Evolutionary conservation across 37 sponge, comb jelly and placozoan genomes (phyloP).

Genomic region (Diacarnus erythraeanus): DNA sequence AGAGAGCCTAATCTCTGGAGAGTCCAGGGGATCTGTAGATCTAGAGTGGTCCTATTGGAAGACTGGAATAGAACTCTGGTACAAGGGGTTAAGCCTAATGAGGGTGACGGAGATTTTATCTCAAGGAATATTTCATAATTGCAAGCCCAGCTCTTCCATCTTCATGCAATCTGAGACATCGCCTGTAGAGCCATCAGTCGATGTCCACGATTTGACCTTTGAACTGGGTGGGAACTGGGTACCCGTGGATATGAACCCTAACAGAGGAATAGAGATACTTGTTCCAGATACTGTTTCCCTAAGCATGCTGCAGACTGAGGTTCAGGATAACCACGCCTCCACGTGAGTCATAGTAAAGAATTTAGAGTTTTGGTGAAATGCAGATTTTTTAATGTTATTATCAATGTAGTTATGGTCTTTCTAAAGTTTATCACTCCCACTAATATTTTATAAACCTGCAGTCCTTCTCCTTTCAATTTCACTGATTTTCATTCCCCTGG

Average conservation of each 20-base stretch:
- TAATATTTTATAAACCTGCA: too few relatives aligned
- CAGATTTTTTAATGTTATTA: too few relatives aligned
- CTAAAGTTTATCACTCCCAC: too few relatives aligned
- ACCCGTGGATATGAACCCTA: constrained; percentile 65
- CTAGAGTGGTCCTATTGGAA: constrained; percentile 92
- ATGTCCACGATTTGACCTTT: constrained; percentile 62
- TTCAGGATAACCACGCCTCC: background rate
- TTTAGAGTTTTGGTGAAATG: too few relatives aligned
- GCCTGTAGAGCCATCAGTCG: constrained; percentile 63
- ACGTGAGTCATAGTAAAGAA: too few relatives aligned
- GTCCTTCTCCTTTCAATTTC: background rate
- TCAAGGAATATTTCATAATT: constrained; percentile 44
- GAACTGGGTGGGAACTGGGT: constrained; percentile 57
- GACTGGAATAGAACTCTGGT: constrained; percentile 91
- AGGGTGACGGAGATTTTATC: constrained; percentile 72
- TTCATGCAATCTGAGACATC: constrained; percentile 18
- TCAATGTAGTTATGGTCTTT: too few relatives aligned
- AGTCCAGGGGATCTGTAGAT: background rate
- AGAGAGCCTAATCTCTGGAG: constrained; percentile 16
- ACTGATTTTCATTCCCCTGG: background rate
- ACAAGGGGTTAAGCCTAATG: constrained; percentile 67
- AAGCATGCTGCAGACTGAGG: constrained; percentile 19
- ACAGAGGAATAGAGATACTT: constrained; percentile 71
- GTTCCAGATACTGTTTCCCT: constrained; percentile 71
- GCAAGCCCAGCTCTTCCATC: constrained; percentile 44